Percentiles rank a stretch among this genome's conserved stretches.
Evolutionary conservation across 2,888 invertebrate genomes (phyloP).

Genomic region (Chrysolina americana): DNA sequence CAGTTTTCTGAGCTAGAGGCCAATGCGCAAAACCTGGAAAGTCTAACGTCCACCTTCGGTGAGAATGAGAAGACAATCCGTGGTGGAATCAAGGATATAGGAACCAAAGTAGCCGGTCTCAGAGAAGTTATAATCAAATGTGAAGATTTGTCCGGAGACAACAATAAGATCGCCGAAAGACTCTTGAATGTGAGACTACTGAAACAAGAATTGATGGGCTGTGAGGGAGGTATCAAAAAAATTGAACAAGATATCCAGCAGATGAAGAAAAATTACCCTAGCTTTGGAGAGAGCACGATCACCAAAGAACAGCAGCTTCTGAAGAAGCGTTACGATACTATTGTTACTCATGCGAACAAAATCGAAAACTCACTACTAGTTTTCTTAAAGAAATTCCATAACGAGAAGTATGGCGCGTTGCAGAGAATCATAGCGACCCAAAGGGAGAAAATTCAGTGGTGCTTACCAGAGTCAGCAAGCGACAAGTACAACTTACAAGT

Average conservation of each 20-base stretch:
- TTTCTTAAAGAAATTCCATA: slow-evolving; percentile 89
- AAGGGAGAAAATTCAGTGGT: slow-evolving; percentile 93
- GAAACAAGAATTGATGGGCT: slow-evolving; percentile 79
- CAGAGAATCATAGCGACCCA: slow-evolving; percentile 86
- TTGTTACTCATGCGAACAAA: slow-evolving; percentile 85
- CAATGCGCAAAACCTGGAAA: slow-evolving; percentile 82
- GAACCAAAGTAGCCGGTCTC: slow-evolving; percentile 80
- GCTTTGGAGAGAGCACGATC: slow-evolving; percentile 82
- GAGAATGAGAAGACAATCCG: slow-evolving; percentile 83
- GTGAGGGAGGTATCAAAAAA: slow-evolving; percentile 78
- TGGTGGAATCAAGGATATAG: slow-evolving; percentile 79
- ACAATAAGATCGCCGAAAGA: slow-evolving; percentile 85
- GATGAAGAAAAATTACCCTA: slow-evolving; percentile 82
- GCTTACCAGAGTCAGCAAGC: slow-evolving; percentile 88
- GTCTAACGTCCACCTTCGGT: slow-evolving; percentile 80
- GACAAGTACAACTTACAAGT: slow-evolving; percentile 95
- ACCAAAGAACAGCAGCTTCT: slow-evolving; percentile 87
- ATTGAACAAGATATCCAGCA: slow-evolving; percentile 80
- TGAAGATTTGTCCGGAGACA: slow-evolving; percentile 91
- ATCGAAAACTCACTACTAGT: slow-evolving; percentile 84
- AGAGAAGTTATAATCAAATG: slow-evolving; percentile 90
- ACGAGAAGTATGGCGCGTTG: slow-evolving; percentile 86
- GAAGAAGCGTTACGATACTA: slow-evolving; percentile 87
- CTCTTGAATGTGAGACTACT: slow-evolving; percentile 82
- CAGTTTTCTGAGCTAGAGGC: slow-evolving; percentile 84